Evolutionary conservation across 2,113 vertebrate species (phyloP).

Genomic region (Urocynchramus pylzowi): DNA sequence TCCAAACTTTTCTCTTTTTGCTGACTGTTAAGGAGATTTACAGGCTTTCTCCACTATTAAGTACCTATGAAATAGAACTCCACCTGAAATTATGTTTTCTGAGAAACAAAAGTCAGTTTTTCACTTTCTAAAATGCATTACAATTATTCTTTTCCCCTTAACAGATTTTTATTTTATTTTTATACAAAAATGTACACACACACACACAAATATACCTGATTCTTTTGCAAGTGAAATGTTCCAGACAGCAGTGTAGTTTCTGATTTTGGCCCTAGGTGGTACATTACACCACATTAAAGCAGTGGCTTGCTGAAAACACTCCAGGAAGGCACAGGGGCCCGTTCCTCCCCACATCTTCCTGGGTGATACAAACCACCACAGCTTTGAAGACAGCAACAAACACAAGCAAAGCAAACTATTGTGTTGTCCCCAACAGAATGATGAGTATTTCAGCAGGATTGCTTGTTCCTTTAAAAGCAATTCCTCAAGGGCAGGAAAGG

Average conservation of each 20-base stretch:
- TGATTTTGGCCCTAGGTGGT: conserved; percentile 56
- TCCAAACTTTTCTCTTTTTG: neutral
- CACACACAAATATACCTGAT: neutral
- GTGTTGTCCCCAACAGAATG: neutral
- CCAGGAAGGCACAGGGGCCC: neutral
- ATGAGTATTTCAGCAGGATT: neutral
- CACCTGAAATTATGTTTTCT: neutral
- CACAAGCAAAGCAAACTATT: neutral
- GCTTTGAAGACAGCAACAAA: neutral
- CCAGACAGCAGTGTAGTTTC: neutral
- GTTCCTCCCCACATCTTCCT: neutral
- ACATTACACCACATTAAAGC: neutral
- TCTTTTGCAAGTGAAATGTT: neutral
- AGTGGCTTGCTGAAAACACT: neutral
- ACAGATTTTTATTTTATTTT: neutral
- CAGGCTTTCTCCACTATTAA: neutral
- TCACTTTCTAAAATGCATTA: neutral
- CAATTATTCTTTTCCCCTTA: neutral
- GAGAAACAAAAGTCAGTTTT: neutral
- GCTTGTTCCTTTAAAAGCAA: neutral
- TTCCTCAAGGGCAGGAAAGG: neutral
- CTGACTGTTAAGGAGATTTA: neutral
- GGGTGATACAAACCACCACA: neutral
- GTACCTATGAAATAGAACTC: neutral
- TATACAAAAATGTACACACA: fast-evolving